Base-by-base conservation (phyloP, 2,888 invertebrate species). In the Desoria tigrina region DNA sequence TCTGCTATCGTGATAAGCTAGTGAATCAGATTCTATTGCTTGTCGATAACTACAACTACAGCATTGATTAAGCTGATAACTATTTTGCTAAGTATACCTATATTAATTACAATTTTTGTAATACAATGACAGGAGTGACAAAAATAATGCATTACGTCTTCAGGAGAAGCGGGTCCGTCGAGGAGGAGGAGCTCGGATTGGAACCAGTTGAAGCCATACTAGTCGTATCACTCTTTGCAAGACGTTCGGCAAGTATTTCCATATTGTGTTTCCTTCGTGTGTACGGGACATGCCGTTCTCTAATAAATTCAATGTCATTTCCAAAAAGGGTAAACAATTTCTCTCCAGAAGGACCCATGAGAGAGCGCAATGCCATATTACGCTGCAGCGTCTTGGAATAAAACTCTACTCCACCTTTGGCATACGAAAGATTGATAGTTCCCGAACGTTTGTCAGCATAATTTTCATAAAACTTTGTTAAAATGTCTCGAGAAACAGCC, bases 361-460 rank as follows among this genome's bases (percentile, higher is more conserved):
- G 78, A 65, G 82, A 81, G 74, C 89, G 82, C 21, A 92, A 79
- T 0, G 90, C 90, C 76, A 86, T 84, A 79, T 93, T 93, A 78
- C 89, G 85, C 74, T 86, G 81, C 42, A 90, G 78, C 27, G 86
- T 78, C 81, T 90, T 90, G 27, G 85, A 84, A 78, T 92, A 93
- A 81, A 85, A 93, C 78, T 88, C 87, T 32, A 86, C 81, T 2
- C 90, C 93, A 54, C 90, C 90, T 78, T 87, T 83, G 11, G 87
- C 81, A 79, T 87, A 90, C 50, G 86, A 82, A 45, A 82, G 80
- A 45, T 86, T 86, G 63, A 87, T 78, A 32, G 83, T 79, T 69
- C 85, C 84, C 23, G 92, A 81, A 69, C 82, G 79, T 61, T 84
- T 81, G 78, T 93, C 92, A 23, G 85, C 84, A 14, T 81, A 73